Evolutionary conservation across 2,888 invertebrate genomes (phyloP).

Genomic region (Pristionchus maxplancki): DNA sequence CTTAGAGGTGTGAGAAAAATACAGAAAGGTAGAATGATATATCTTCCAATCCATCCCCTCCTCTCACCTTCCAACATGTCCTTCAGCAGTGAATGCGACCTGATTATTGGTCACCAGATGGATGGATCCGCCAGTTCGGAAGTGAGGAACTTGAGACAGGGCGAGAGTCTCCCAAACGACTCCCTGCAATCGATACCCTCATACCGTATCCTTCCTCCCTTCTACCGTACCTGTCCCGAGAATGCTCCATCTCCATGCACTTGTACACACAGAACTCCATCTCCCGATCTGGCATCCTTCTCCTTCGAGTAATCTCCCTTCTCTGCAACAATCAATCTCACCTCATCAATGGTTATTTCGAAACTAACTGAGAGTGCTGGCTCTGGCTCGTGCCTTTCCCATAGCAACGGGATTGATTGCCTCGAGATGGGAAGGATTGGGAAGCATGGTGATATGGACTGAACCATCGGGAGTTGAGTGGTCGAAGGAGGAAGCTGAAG

Average conservation of each 20-base stretch:
- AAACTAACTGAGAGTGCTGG: slow-evolving; percentile 61
- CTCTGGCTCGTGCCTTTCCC: slow-evolving; percentile 86
- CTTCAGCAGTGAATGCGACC: slow-evolving; percentile 90
- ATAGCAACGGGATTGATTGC: slow-evolving; percentile 94
- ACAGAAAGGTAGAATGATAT: no score
- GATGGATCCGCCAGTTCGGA: slow-evolving; percentile 91
- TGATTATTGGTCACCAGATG: slow-evolving; percentile 95
- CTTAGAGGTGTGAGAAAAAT: no score
- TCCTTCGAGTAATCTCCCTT: slow-evolving; percentile 86
- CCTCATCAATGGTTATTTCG: no score
- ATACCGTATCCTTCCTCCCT: background rate
- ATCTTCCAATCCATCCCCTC: no score
- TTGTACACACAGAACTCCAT: slow-evolving; percentile 81
- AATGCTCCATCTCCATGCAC: slow-evolving; percentile 97
- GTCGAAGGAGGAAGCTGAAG: slow-evolving; percentile 87
- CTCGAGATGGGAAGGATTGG: slow-evolving; percentile 96
- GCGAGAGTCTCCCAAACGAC: slow-evolving; percentile 93
- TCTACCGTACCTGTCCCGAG: slow-evolving; percentile 85
- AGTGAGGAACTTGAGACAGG: slow-evolving; percentile 90
- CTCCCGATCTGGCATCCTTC: slow-evolving; percentile 66
- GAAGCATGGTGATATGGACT: slow-evolving; percentile 89
- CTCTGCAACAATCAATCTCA: background rate
- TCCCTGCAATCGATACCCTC: slow-evolving; percentile 81
- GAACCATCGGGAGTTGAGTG: slow-evolving; percentile 78
- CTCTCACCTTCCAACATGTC: slow-evolving; percentile 86